Evolutionary conservation across 2,797 vertebrate species (phyloP), one percentile per base, ranked within the genome.

Genomic region (Ceyx erithaca): DNA sequence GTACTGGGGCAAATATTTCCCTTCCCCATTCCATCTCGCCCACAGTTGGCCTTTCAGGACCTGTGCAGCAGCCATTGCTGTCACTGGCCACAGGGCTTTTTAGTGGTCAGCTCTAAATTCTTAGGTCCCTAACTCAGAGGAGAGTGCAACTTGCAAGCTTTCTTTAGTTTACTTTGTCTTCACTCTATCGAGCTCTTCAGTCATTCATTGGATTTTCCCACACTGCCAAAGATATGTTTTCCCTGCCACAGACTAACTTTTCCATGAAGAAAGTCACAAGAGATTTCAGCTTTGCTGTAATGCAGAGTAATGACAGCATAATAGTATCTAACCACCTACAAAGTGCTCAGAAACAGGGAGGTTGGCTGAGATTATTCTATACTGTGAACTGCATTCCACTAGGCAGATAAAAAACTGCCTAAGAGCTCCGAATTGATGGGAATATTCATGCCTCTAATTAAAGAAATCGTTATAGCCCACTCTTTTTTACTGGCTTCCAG

Each of bases 361-460:
- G 80, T 8, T 84, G 83, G 70, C 80, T 82, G 85, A 61, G 72
- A 87, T 87, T 68, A 37, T 88, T 94, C 92, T 85, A 67, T 78
- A 21, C 82, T 71, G 66, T n/a, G 78, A 96, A 70, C 70, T 81
- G 62, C 61, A n/a, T 94, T 89, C 80, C 80, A 54, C 85, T 52
- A 71, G 57, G 73, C 87, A 87, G 87, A 91, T 80, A 85, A 90
- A 93, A 64, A 82, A 62, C 63, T 68, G 71, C 83, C 78, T 54
- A 15, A 69, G 28, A 95, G 80, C 64, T 90, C 61, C 58, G 80
- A 87, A 54, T 49, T 80, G 79, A 83, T 87, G 87, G 59, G 92
- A 93, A 88, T 80, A 87, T 95, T 92, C 28, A 28, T 91, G 66
- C 58, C 83, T 95, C 62, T 94, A 76, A 92, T 92, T 79, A 92